Evolutionary conservation across 2,797 vertebrate genomes (phyloP).

Genomic region (Pogonophryne albipinna): DNA sequence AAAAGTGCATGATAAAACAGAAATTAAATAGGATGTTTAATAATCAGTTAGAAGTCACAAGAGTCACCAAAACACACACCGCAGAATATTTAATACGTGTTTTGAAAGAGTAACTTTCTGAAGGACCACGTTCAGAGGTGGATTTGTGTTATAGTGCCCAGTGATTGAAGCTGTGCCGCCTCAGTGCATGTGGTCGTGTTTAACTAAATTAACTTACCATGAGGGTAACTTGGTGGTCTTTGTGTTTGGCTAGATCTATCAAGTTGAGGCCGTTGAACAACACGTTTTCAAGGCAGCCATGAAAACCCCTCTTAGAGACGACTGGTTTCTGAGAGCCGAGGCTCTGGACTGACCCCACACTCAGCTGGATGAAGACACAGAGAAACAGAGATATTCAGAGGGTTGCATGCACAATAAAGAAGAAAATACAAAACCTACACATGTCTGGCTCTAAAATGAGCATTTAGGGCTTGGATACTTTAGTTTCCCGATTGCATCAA

Average conservation of each 20-base stretch:
- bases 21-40: slow-evolving; percentile 2
- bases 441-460: background rate
- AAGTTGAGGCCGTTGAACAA: slow-evolving; percentile 89
- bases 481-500: too few species aligned
- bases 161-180: background rate
- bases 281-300: slow-evolving; percentile 95
- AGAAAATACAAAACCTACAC: background rate
- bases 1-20: too few species aligned
- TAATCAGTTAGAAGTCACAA: slow-evolving; percentile 6
- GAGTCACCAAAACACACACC: background rate
- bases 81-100: background rate
- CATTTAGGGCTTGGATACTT: background rate
- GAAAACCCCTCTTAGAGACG: slow-evolving; percentile 83
- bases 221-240: slow-evolving; percentile 82
- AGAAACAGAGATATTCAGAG: background rate
- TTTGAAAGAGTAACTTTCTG: too few species aligned
- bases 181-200: background rate
- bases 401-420: background rate
- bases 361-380: slow-evolving; percentile 84
- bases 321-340: slow-evolving; percentile 81
- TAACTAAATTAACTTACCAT: slow-evolving; percentile 77
- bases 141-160: background rate
- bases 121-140: too few species aligned
- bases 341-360: slow-evolving; percentile 87
- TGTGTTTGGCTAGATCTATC: slow-evolving; percentile 85